These are phyloP conservation scores for Meteorus colon DNA, from an alignment of 2,888 invertebrate genomes.

Conservation along the genomic window DNA sequence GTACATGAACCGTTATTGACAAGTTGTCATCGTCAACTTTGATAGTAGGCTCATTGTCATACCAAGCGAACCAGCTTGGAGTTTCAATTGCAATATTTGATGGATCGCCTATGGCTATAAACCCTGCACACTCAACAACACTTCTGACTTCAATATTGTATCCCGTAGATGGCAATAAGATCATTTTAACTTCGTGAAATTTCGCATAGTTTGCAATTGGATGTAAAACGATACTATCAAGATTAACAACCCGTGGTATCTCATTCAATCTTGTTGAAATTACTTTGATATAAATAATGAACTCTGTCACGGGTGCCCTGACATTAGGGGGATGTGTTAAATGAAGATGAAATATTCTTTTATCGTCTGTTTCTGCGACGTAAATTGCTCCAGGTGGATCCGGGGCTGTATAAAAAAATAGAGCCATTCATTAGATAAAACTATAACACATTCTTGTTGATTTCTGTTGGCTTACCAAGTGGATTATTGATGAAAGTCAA, in stretches of 20 bases:
- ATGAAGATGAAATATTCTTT: constrained; percentile 41
- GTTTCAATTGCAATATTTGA: constrained; percentile 35
- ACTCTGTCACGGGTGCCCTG: constrained; percentile 47
- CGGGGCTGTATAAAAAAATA: not conserved
- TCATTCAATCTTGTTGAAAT: constrained; percentile 39
- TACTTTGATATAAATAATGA: constrained; percentile 41
- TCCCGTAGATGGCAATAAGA: constrained; percentile 52
- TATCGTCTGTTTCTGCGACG: constrained; percentile 18
- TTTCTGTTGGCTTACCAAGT: constrained; percentile 49
- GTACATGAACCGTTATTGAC: constrained; percentile 54
- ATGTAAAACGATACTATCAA: not conserved
- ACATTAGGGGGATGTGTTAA: constrained; percentile 58
- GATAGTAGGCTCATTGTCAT: constrained; percentile 38
- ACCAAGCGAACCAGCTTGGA: constrained; percentile 40
- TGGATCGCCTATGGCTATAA: constrained; percentile 15
- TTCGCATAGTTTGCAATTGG: constrained; percentile 36
- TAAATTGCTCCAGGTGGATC: constrained; percentile 14
- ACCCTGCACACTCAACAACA: not conserved
- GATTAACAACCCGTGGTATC: not conserved
- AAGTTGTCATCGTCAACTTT: constrained; percentile 33
- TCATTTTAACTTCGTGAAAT: constrained; percentile 46
- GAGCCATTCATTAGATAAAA: too few species aligned
- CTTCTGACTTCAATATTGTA: constrained; percentile 51
- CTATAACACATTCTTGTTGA: not conserved
- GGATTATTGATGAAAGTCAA: constrained; percentile 49